A percentile compares a stretch with the other conserved stretches of the same genome.
Conservation (phyloP, 1,140 invertebrate genomes). For the Elysia chlorotica region DNA sequence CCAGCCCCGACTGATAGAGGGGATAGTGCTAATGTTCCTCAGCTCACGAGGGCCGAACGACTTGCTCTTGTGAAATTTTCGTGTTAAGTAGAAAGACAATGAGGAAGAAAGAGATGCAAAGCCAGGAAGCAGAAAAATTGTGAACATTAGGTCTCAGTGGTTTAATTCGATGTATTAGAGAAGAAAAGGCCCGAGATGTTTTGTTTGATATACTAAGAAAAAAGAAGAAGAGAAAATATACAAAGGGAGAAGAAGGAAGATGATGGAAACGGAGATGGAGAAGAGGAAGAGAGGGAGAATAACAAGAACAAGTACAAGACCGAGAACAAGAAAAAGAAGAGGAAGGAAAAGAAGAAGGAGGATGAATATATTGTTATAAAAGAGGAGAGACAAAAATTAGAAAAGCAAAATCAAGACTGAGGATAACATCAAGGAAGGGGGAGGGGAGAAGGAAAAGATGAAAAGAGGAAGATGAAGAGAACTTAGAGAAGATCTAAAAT, state of each 20-base stretch:
- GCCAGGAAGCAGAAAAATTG: not conserved
- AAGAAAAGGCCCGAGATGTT: not conserved
- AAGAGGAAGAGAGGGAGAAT: not conserved
- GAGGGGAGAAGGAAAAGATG: not conserved
- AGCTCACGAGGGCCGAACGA: too few species aligned
- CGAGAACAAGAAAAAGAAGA: not conserved
- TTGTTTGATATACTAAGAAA: slow-evolving; percentile 2
- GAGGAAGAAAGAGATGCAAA: not conserved
- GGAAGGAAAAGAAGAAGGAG: not conserved
- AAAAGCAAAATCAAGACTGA: not conserved
- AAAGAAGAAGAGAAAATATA: not conserved
- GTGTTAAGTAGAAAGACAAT: slow-evolving; percentile 2
- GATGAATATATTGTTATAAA: not conserved
- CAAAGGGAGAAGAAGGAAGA: not conserved
- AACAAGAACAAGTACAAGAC: not conserved
- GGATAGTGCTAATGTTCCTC: too few species aligned
- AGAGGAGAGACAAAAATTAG: not conserved
- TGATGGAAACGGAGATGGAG: not conserved
- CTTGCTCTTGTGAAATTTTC: not conserved
- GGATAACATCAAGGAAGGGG: not conserved
- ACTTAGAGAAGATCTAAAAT: not conserved
- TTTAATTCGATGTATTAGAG: slow-evolving; percentile 1
- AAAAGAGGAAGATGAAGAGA: not conserved
- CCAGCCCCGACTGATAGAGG: too few species aligned
- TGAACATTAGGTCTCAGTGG: slow-evolving; percentile 4